Base-by-base conservation (phyloP, 2,888 invertebrate species). In the Hydrotaea diabolus region DNA sequence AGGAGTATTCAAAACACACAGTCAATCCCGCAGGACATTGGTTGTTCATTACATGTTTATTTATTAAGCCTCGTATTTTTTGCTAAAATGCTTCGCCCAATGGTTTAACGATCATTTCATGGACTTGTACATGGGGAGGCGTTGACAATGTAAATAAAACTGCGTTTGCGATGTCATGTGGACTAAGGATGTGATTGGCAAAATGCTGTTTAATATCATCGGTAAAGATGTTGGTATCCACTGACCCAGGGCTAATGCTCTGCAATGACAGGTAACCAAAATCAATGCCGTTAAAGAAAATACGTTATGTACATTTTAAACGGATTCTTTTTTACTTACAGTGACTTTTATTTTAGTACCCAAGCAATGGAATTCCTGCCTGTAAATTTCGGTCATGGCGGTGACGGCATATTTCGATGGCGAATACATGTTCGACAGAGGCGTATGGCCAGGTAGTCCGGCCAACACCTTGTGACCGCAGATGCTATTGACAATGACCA, bases 401-500 rank as follows among this genome's bases (percentile, higher is more conserved):
- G 89, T 89, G 1, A 90, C 66, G 2, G 90, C 90, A 86, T 85
- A 86, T 76, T 90, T 91, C 0, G 89, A 86, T 17, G 89, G 86
- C 23, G 88, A 81, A 88, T 90, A 91, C 82, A 83, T 53, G 43
- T 53, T 57, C 80, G 80, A 9, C 83, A 86, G 53, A 0, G 80
- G 77, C 0, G 9, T n/a, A 2, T 13, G 13, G 26, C 46, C 55
- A 0, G 23, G 19, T 0, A 71, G 72, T 2, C 87, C 82, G 11
- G 26, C 19, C 21, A 77, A 43, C 0, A 80, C 72, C 1, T 46
- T 64, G 55, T 89, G 89, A 5, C 88, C 89, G 1, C 49, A 19
- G 19, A 88, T 77, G 64, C 89, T 93, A 75, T 93, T 93, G 3
- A 93, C 90, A 21, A 93, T 89, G 55, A 94, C 90, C 26, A 93